phyloP scores from a whole-genome alignment of 92 coral and sea anemone species.

The Paragorgia papillata region DNA sequence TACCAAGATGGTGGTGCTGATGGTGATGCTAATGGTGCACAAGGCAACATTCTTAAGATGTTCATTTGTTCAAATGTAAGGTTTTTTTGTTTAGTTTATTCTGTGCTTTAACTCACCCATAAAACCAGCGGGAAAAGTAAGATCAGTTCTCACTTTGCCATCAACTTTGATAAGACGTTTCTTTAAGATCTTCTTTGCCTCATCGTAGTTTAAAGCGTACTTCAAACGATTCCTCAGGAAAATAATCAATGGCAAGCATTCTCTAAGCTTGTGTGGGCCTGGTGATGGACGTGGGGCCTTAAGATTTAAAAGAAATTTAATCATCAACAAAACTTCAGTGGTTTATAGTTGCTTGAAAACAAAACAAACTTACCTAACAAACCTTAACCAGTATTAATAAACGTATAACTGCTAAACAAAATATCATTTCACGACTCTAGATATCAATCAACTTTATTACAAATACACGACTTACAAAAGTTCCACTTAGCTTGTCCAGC shows the following conservation, averaged over 20 bases:
- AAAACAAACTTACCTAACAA: neutral
- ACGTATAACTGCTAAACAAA: neutral
- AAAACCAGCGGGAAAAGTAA: slow-evolving; percentile 89
- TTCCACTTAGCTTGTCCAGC: slow-evolving; percentile 99
- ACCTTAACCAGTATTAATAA: neutral
- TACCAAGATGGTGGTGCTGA: no score
- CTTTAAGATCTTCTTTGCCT: slow-evolving; percentile 93
- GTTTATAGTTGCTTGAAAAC: neutral
- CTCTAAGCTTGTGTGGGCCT: slow-evolving; percentile 99
- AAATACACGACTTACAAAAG: slow-evolving; percentile 95
- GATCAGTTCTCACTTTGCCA: slow-evolving; percentile 97
- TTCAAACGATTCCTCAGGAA: slow-evolving; percentile 97
- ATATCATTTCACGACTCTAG: neutral
- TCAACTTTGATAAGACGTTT: slow-evolving; percentile 94
- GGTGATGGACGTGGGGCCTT: slow-evolving; percentile 99
- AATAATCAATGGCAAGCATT: slow-evolving; percentile 84
- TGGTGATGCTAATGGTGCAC: no score
- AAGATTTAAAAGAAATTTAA: neutral
- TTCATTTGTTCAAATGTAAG: no score
- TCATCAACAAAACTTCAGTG: neutral
- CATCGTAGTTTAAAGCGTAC: slow-evolving; percentile 91
- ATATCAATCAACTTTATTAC: no score
- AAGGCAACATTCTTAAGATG: no score
- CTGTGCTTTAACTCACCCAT: slow-evolving; percentile 83
- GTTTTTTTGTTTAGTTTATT: no score